phyloP scores from a whole-genome alignment of 1,140 invertebrate species.

The Teleogryllus occipitalis region DNA sequence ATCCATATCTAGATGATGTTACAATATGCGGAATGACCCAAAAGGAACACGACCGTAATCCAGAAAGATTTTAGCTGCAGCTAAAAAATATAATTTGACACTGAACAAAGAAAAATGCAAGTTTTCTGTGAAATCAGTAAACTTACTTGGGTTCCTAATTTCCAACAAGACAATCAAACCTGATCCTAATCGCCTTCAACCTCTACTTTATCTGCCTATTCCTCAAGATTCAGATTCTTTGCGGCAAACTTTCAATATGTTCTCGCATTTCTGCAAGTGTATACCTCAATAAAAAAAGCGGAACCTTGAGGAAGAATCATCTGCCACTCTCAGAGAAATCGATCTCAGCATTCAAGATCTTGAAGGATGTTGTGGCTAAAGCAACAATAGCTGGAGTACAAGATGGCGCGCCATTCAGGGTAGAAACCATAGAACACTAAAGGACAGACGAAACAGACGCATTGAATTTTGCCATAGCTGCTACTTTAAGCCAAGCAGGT shows the following conservation, averaged over 20 bases:
- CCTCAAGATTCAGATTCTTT: background rate
- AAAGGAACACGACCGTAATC: background rate
- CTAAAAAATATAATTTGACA: background rate
- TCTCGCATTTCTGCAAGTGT: background rate
- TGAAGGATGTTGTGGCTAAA: too few species aligned
- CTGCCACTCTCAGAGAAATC: background rate
- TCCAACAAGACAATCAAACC: background rate
- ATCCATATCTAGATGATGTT: too few species aligned
- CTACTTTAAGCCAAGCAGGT: slow-evolving; percentile 7
- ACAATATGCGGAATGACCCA: too few species aligned
- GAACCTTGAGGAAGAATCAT: too few species aligned
- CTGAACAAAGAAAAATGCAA: background rate
- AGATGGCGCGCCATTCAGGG: background rate
- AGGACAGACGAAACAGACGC: too few species aligned
- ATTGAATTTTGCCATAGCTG: background rate
- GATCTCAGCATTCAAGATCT: too few species aligned
- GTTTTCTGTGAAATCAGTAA: background rate
- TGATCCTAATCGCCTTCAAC: background rate
- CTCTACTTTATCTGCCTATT: background rate
- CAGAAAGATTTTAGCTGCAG: slow-evolving; percentile 4
- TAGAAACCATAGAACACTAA: too few species aligned
- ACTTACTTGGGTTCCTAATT: background rate
- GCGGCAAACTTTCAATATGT: background rate
- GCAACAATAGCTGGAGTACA: too few species aligned
- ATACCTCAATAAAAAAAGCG: background rate